phyloP scores from a whole-genome alignment of 1,140 invertebrate genomes.

The Nebria ingens region DNA sequence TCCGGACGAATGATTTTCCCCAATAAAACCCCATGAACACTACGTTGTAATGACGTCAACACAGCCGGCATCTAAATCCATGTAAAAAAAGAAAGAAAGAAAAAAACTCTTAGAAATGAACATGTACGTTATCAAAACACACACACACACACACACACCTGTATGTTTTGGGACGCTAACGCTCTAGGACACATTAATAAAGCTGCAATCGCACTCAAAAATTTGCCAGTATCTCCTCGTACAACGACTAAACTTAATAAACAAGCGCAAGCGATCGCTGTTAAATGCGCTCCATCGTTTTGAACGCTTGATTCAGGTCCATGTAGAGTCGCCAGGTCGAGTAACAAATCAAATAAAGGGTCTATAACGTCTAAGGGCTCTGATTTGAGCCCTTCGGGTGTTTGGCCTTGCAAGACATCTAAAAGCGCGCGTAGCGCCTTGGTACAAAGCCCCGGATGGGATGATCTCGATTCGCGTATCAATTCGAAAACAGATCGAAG shows the following conservation, averaged over 20 bases:
- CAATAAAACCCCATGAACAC: slow-evolving; percentile 77
- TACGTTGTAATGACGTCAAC: slow-evolving; percentile 75
- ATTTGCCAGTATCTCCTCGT: slow-evolving; percentile 83
- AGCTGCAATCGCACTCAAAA: slow-evolving; percentile 74
- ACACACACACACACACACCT: too few species aligned
- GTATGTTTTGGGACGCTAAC: slow-evolving; percentile 67
- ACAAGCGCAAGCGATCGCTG: slow-evolving; percentile 80
- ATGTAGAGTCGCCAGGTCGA: slow-evolving; percentile 64
- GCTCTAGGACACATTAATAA: slow-evolving; percentile 76
- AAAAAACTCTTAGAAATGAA: slow-evolving; percentile 17
- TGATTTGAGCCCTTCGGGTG: slow-evolving; percentile 58
- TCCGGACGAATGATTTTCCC: slow-evolving; percentile 74
- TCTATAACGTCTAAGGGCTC: slow-evolving; percentile 69
- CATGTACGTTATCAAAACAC: slow-evolving; percentile 14
- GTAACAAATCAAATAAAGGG: slow-evolving; percentile 64
- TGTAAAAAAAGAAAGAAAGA: slow-evolving; percentile 16
- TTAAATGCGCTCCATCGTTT: slow-evolving; percentile 57
- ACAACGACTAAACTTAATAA: slow-evolving; percentile 86
- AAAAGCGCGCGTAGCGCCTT: slow-evolving; percentile 77
- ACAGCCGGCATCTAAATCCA: slow-evolving; percentile 69
- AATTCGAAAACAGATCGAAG: slow-evolving; percentile 84
- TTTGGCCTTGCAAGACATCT: slow-evolving; percentile 83
- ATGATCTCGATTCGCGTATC: slow-evolving; percentile 71
- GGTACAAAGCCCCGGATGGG: slow-evolving; percentile 75
- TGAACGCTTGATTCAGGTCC: slow-evolving; percentile 43